Evolutionary conservation across 2,797 vertebrate genomes (phyloP).

Genomic region (Rhyacichthys aspro): DNA sequence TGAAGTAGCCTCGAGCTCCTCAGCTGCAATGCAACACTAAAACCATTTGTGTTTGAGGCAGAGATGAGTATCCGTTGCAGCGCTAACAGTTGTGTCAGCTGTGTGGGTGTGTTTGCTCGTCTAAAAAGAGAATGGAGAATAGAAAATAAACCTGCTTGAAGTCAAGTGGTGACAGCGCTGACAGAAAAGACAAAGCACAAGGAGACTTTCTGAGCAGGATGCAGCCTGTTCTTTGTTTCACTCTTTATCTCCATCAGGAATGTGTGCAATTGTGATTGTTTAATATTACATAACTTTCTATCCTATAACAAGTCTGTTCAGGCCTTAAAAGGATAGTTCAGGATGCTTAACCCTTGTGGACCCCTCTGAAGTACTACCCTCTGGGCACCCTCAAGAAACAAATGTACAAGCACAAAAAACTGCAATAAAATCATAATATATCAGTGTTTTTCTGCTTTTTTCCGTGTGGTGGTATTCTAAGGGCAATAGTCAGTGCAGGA

Average conservation of each 20-base stretch:
- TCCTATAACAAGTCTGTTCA: constrained; percentile 4
- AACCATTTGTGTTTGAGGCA: not conserved
- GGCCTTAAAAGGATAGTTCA: not conserved
- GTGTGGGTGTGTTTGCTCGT: constrained; percentile 10
- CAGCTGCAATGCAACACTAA: not conserved
- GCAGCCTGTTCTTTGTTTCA: not conserved
- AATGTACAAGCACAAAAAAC: no score
- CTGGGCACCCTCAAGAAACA: no score
- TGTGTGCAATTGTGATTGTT: not conserved
- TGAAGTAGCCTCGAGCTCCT: constrained; percentile 1
- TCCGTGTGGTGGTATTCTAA: no score
- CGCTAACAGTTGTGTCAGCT: no score
- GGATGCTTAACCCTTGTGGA: no score
- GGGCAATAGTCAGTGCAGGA: no score
- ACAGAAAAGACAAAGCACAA: constrained; percentile 14
- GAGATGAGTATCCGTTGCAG: constrained; percentile 22
- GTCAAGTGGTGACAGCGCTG: constrained; percentile 15
- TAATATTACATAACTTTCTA: constrained; percentile 3
- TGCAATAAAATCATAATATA: no score
- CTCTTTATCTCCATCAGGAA: not conserved
- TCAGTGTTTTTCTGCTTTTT: no score
- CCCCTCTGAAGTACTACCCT: no score
- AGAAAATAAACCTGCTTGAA: constrained; percentile 5
- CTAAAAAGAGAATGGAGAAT: not conserved
- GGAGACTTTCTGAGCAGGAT: constrained; percentile 5